These are phyloP conservation scores for Onychostoma macrolepis DNA, from an alignment of 2,113 vertebrate genomes.

Conservation along the genomic window DNA sequence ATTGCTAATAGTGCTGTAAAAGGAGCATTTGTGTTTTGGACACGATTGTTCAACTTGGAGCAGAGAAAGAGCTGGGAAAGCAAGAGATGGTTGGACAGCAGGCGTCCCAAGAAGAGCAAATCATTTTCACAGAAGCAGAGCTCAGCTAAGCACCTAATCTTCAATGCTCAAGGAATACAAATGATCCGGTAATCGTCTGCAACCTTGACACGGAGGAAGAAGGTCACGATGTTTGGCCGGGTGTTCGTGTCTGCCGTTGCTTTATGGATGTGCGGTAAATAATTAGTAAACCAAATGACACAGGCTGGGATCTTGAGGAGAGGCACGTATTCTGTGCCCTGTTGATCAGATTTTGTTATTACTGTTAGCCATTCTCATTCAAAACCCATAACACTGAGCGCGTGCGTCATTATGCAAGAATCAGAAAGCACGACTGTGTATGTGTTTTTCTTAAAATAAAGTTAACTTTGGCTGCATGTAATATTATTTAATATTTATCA, in stretches of 20 bases:
- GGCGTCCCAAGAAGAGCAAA: slow-evolving; percentile 29
- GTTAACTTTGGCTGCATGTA: neutral
- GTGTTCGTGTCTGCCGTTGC: slow-evolving; percentile 65
- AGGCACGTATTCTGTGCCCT: neutral
- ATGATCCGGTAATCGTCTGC: slow-evolving; percentile 73
- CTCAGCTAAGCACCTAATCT: slow-evolving; percentile 75
- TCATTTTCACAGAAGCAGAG: slow-evolving; percentile 56
- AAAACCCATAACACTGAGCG: neutral
- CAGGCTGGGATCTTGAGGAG: slow-evolving; percentile 30
- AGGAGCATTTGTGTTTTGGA: slow-evolving; percentile 4
- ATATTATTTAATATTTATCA: neutral
- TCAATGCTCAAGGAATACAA: slow-evolving; percentile 71
- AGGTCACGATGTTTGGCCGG: slow-evolving; percentile 52
- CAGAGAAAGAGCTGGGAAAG: neutral
- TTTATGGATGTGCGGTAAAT: slow-evolving; percentile 62
- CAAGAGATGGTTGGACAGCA: slow-evolving; percentile 3
- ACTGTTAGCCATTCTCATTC: neutral
- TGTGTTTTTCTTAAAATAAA: neutral
- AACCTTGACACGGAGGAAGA: slow-evolving; percentile 71
- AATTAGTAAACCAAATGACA: slow-evolving; percentile 74
- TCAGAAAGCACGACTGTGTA: neutral
- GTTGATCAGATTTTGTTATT: neutral
- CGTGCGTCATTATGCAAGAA: neutral
- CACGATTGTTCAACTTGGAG: neutral
- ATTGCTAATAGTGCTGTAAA: slow-evolving; percentile 5